Base-by-base conservation (phyloP, 92 coral and sea anemone genomes). In the Phenganax subtilis region DNA sequence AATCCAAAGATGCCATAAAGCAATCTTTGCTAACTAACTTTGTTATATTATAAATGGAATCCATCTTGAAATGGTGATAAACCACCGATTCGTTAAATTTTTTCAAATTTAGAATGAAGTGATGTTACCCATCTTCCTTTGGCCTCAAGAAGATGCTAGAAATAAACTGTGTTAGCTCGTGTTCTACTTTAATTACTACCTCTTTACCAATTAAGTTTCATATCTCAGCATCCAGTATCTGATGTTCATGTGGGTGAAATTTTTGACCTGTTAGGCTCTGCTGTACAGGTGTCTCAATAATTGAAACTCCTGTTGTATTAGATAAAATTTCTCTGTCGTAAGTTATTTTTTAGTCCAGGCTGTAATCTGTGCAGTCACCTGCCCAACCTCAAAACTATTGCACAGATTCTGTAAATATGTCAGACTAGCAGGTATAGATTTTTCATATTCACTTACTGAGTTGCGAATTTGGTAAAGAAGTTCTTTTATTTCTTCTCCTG, bases 51-150 rank as follows among this genome's bases (percentile, higher is more conserved):
- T 70, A 7, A 25, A 71, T 6, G 17, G 80, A 70, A 62, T 81
- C 84, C 84, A 81, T 81, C 29, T 68, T 81, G 30, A 81, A 81
- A 64, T 81, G 77, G 76, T 54, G 84, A 10, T 67, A 81, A 2
- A 51, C 71, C 31, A 81, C 84, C 7, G 8, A 1, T 65, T 81
- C 62, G 52, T 81, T 66, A 0, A 81, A 15, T 17, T 9, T 16
- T 64, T 81, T 65, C 9, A 65, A 54, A 31, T 81, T 81, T 7
- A 81, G 64, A 12, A 81, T 81, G 17, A 81, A 63, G 3, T 76
- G 29, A 29, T 81, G 74, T 44, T 67, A 17, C 9, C 85, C 85
- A 81, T 81, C 85, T 25, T 3, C 12, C 55, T 81, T 71, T 20
- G 77, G 85, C 47, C 55, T 52, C 56, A 71, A 27, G 53, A 68